Percentiles rank a stretch among this genome's conserved stretches.
Conservation (phyloP, 23 tunicate species). For the Halocynthia roretzi region DNA sequence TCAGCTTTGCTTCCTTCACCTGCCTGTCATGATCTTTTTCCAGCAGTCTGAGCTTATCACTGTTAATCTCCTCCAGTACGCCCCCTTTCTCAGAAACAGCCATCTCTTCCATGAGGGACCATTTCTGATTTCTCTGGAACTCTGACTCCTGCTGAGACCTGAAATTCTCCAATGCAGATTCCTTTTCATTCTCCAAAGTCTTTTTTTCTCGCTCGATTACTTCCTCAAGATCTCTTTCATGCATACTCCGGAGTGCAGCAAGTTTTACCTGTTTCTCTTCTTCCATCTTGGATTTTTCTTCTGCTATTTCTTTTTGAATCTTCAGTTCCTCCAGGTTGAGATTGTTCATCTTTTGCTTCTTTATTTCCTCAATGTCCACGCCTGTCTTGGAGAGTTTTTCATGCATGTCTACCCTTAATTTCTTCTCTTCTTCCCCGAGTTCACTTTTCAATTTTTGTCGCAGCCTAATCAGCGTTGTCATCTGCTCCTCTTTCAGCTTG, state of each 20-base stretch:
- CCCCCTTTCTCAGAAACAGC: not conserved
- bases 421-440: slow-evolving; percentile 30
- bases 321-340: slow-evolving; percentile 22
- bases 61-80: slow-evolving; percentile 23
- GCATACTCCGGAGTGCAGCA: not conserved
- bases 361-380: slow-evolving; percentile 11
- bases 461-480: slow-evolving; percentile 17
- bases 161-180: slow-evolving; percentile 1
- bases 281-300: slow-evolving; percentile 25
- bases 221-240: slow-evolving; percentile 5
- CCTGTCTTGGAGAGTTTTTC: slow-evolving; percentile 13
- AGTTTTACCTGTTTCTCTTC: slow-evolving; percentile 27
- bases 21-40: slow-evolving; percentile 60
- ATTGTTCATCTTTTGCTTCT: slow-evolving; percentile 8
- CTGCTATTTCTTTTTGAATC: slow-evolving; percentile 27
- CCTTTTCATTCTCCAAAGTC: not conserved
- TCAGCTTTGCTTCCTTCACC: slow-evolving; percentile 16
- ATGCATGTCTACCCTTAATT: slow-evolving; percentile 21
- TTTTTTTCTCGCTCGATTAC: slow-evolving; percentile 10
- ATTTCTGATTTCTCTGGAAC: slow-evolving; percentile 1
- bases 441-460: slow-evolving; percentile 38
- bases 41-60: slow-evolving; percentile 38
- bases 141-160: not conserved
- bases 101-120: not conserved
- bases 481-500: slow-evolving; percentile 26